A percentile compares a stretch with the other conserved stretches of the same genome.
phyloP scores from a whole-genome alignment of 1,140 invertebrate species.

The Drosophila arawakana region DNA sequence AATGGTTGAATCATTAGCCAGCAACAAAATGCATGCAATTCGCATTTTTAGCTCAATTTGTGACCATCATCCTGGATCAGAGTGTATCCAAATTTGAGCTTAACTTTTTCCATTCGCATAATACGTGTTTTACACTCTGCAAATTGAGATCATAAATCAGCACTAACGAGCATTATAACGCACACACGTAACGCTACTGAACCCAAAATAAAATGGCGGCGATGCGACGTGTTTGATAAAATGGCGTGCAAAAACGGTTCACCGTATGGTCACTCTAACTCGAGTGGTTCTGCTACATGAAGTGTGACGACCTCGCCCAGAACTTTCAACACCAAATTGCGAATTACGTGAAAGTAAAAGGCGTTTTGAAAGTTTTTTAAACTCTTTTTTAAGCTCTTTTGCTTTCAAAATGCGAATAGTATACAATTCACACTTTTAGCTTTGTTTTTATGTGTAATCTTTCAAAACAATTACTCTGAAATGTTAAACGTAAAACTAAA shows the following conservation, averaged over 20 bases:
- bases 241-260: constrained; percentile 8
- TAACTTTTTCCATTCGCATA: constrained; percentile 35
- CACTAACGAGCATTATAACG: constrained; percentile 49
- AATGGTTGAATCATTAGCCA: constrained; percentile 70
- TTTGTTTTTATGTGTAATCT: no score
- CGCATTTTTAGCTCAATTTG: constrained; percentile 65
- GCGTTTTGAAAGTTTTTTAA: neutral
- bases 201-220: constrained; percentile 34
- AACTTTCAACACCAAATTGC: neutral
- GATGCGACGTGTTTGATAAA: constrained; percentile 55
- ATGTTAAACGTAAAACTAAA: no score
- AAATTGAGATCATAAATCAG: constrained; percentile 72
- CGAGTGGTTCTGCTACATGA: neutral
- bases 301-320: constrained; percentile 15
- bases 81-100: constrained; percentile 57
- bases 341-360: constrained; percentile 9
- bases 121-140: constrained; percentile 56
- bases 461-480: no score
- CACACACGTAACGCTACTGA: constrained; percentile 39
- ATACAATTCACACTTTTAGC: no score
- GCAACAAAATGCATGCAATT: constrained; percentile 62
- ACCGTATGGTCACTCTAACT: constrained; percentile 7
- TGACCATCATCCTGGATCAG: constrained; percentile 60
- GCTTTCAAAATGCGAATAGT: neutral
- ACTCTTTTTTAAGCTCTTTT: neutral